Evolutionary conservation across 2,797 vertebrate species (phyloP), one percentile per base, ranked within the genome.

Genomic region (Cuniculus paca): DNA sequence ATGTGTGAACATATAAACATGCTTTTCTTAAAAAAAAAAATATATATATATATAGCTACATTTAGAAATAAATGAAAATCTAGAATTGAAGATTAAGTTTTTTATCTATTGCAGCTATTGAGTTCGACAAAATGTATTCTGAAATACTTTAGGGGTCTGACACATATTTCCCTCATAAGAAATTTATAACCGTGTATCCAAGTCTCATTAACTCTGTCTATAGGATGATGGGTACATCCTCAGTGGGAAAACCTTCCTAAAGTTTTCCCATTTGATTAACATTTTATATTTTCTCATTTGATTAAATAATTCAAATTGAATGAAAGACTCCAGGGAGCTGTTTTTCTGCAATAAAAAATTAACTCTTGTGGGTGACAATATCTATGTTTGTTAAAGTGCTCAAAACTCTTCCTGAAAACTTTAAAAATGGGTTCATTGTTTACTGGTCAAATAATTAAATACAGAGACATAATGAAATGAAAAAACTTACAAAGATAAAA

Each of bases 141-240:
- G 72, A 96, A 96, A 96, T 93, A 26, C 93, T 97, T 97, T 48
- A 94, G 95, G 91, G 96, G 68, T 92, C 91, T 97, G 93, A 97
- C 91, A 96, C 89, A 96, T 96, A 96, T 97, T 88, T 36, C 10
- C 28, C 70, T n/a, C 34, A 94, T 91, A 91, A 95, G 84, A 95
- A 60, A 26, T 85, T 96, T 96, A 95, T 94, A 97, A 72, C 65
- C 95, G 81, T 68, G 61, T 95, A 88, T 96, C 94, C 95, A 93
- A 97, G 97, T 97, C 94, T 97, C 96, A 97, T 97, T 97, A 98
- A 97, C 91, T 97, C 82, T 97, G 84, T 96, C 94, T 95, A 91
- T 97, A 96, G 60, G 77, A 96, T 28, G 52, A 90, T 48, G 65
- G 22, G 61, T 91, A 75, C 81, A 93, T 91, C 16, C 87, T 93